Evolutionary conservation across 2,113 vertebrate species (phyloP).

Genomic region (Zootoca vivipara): DNA sequence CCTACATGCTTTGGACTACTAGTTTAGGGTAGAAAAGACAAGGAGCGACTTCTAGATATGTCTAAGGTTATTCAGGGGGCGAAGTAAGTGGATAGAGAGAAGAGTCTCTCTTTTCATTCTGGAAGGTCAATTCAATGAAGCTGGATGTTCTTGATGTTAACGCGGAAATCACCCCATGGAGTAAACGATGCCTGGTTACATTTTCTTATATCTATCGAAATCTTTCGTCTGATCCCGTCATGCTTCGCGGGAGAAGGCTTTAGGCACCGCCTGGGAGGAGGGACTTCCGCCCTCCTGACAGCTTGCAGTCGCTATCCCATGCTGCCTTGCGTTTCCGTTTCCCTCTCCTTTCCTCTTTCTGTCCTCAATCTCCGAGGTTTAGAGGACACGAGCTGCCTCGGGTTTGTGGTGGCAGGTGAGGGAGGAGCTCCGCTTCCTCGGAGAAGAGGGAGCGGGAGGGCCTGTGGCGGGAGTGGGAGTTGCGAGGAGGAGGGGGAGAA

Average conservation of each 20-base stretch:
- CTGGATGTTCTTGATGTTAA: background rate
- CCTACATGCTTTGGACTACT: too few species aligned
- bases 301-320: background rate
- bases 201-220: background rate
- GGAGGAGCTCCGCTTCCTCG: background rate
- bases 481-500: too few species aligned
- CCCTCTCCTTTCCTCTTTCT: background rate
- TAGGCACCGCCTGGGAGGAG: background rate
- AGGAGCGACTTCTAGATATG: too few species aligned
- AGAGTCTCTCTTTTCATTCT: too few species aligned
- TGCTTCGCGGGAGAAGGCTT: background rate
- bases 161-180: background rate
- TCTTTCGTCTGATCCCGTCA: background rate
- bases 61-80: too few species aligned
- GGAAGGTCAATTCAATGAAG: too few species aligned
- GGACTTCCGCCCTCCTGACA: background rate
- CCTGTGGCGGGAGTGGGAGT: too few species aligned
- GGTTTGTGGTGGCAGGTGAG: background rate
- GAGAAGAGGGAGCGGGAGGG: background rate
- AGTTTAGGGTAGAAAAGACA: too few species aligned
- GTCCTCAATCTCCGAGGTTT: background rate
- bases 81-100: too few species aligned
- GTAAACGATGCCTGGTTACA: background rate
- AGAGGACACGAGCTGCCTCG: background rate
- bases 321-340: background rate